Base-by-base conservation (phyloP, 2,113 vertebrate genomes). In the Merops nubicus region DNA sequence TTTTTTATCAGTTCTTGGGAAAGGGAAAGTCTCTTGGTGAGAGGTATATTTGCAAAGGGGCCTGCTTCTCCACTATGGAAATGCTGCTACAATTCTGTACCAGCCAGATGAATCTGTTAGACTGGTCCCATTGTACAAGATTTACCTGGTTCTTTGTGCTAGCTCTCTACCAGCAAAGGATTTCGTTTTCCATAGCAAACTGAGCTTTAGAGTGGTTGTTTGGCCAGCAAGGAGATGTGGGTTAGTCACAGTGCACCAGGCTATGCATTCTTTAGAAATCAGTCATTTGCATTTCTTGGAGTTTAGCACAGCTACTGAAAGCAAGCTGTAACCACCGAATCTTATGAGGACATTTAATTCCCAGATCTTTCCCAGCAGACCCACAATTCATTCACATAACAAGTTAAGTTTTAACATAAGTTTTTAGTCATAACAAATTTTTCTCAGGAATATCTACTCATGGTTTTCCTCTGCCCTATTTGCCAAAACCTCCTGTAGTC, bases 281-380 rank as follows among this genome's bases (percentile, higher is more conserved):
- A 81, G 43, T 81, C 31, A 84, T 91, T 92, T 64, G 36, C 85
- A 81, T 93, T 97, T 95, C 68, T 72, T 87, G 57, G 40, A 94
- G 88, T 48, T 92, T 68, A 94, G 60, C 36, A 60, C 21, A 67
- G 70, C 31, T 67, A 56, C 68, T 70, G 83, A 81, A 82, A 67
- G 68, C 72, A 92, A 92, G 80, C 80, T 93, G 57, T 91, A 68
- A 59, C 73, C 33, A 28, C 42, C 33, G 57, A 88, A 83, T 86
- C 93, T 92, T 80, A 70, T 72, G 82, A 68, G 75, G 69, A 60
- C 34, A 33, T 76, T 91, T 69, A 86, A 94, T 88, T 93, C 65
- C 28, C n/a, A 79, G 38, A 48, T 73, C n/a, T 86, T 78, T 80
- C 69, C 73, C 76, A 26, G 45, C 59, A 79, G 56, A 16, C 67